Conservation (phyloP, 2,888 invertebrate species). For the Drosophila pseudotalamancana region DNA sequence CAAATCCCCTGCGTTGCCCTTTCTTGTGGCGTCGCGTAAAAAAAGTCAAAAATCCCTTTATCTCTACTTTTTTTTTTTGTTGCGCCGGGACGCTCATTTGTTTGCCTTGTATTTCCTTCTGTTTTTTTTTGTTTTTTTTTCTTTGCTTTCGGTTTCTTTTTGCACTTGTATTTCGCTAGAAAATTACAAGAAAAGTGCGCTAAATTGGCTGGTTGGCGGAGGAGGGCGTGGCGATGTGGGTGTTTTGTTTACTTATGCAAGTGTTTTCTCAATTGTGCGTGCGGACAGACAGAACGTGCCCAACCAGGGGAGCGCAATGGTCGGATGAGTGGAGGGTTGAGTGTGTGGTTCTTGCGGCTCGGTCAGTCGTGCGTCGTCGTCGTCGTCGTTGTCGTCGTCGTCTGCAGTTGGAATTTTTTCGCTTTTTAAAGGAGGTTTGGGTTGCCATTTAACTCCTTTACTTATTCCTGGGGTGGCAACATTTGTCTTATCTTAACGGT, state of each 20-base stretch:
- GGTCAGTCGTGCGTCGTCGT: slow-evolving; percentile 56
- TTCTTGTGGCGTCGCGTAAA: slow-evolving; percentile 63
- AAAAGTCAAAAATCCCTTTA: slow-evolving; percentile 74
- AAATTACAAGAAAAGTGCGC: slow-evolving; percentile 77
- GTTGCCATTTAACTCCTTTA: slow-evolving; percentile 14
- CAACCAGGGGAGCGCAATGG: neutral
- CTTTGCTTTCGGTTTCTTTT: slow-evolving; percentile 28
- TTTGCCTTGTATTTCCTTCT: slow-evolving; percentile 69
- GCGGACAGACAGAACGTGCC: slow-evolving; percentile 25
- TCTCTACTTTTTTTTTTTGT: slow-evolving; percentile 4
- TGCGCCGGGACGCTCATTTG: slow-evolving; percentile 65
- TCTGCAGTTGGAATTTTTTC: slow-evolving; percentile 47
- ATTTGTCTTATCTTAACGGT: slow-evolving; percentile 81
- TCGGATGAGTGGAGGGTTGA: neutral
- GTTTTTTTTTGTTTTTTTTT: slow-evolving; percentile 17
- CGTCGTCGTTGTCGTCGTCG: slow-evolving; percentile 38
- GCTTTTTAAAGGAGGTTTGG: neutral
- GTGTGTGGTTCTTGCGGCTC: neutral
- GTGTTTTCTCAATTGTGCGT: slow-evolving; percentile 80
- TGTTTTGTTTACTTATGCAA: slow-evolving; percentile 75
- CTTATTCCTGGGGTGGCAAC: slow-evolving; percentile 37
- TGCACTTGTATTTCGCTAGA: slow-evolving; percentile 66
- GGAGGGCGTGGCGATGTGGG: slow-evolving; percentile 38
- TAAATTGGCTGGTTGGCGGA: slow-evolving; percentile 35
- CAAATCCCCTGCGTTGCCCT: slow-evolving; percentile 52